A percentile compares a stretch with the other conserved stretches of the same genome.
Evolutionary conservation across 2,888 invertebrate genomes (phyloP).

Genomic region (Stictocephala bisonia): DNA sequence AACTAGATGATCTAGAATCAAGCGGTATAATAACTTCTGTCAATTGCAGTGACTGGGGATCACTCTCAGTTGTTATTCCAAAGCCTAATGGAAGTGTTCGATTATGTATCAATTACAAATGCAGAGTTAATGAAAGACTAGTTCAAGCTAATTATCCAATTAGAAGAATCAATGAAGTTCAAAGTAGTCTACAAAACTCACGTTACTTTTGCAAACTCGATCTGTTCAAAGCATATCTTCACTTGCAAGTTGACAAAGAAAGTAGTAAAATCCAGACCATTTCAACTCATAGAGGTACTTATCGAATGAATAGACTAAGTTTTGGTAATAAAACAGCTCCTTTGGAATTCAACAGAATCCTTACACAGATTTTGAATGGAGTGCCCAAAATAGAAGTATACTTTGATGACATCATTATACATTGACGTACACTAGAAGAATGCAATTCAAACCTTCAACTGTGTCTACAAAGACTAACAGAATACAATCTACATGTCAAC

Average conservation of each 20-base stretch:
- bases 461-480: not conserved
- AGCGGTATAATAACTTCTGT: conserved; percentile 46
- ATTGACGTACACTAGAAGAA: conserved; percentile 51
- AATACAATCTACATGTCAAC: conserved; percentile 47
- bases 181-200: conserved; percentile 46
- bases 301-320: not conserved
- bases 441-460: conserved; percentile 30
- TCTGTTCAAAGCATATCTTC: conserved; percentile 53
- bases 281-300: conserved; percentile 45
- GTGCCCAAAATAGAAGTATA: conserved; percentile 35
- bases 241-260: conserved; percentile 48
- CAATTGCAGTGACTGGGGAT: conserved; percentile 51
- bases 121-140: conserved; percentile 55
- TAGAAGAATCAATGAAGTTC: conserved; percentile 49
- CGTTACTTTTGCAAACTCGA: conserved; percentile 52
- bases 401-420: conserved; percentile 57
- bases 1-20: conserved; percentile 46
- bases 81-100: conserved; percentile 47
- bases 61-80: conserved; percentile 45
- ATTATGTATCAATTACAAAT: conserved; percentile 55
- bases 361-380: conserved; percentile 41
- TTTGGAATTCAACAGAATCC: conserved; percentile 46
- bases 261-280: conserved; percentile 44
- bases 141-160: conserved; percentile 54
- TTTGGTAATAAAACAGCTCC: conserved; percentile 50